Evolutionary conservation across 2,888 invertebrate genomes (phyloP), one percentile per base, ranked within the genome.

Genomic region (Meliscaeva auricollis): DNA sequence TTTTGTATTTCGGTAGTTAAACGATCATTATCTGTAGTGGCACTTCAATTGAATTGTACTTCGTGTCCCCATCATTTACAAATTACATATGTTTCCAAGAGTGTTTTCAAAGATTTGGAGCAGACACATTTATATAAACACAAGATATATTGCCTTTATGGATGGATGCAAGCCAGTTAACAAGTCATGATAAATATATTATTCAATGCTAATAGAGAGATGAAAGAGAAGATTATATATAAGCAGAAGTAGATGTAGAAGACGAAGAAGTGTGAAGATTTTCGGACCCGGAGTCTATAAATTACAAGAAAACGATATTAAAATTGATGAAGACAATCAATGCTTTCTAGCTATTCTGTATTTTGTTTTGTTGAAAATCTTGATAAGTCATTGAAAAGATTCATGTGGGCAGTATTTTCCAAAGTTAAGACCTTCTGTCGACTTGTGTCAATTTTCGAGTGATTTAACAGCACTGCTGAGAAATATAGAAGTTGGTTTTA

Each of bases 11-110:
- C 72, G 46, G 80, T 76, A 62, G 84, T 80, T 76, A 75, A 84
- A 72, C 75, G 84, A 84, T 84, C 84, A 75, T 84, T 79, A 84
- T 79, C 79, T 79, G 80, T 75, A 74, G 80, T 80, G 80, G 80
- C 80, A 80, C 84, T 85, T 76, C 80, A 85, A 85, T 85, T 85
- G 84, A 80, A 80, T 78, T 70, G 73, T 74, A 84, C 79, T 85
- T 54, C 80, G 72, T 80, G 84, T 80, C 76, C 66, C 80, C 84
- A 72, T 85, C 75, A 76, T 73, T 85, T 85, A 80, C 84, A 52
- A 85, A 76, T 80, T 85, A 85, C 84, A 85, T 41, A 73, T 80
- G 84, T 85, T 85, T 62, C 52, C 20, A 56, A 54, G 84, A 62
- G 78, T 74, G 74, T 78, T 79, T 70, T 75, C 38, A 44, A 38